These are phyloP conservation scores for Aphodius sticticus DNA, from an alignment of 2,888 invertebrate species.

Conservation along the genomic window DNA sequence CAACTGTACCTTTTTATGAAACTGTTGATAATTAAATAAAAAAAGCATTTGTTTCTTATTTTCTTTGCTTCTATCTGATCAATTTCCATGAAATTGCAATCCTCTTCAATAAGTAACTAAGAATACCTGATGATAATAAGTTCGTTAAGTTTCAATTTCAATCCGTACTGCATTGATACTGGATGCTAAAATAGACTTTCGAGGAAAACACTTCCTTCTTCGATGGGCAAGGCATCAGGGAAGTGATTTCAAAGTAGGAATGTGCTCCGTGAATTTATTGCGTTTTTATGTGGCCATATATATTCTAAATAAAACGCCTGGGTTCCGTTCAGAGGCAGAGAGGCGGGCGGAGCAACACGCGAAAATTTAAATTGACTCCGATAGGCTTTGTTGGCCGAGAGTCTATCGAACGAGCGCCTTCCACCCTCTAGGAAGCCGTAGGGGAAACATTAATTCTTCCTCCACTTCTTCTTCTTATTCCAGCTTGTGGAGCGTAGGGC, in stretches of 20 bases:
- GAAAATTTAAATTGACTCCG: slow-evolving; percentile 37
- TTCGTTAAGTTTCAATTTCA: too few relatives aligned
- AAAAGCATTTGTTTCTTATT: too few relatives aligned
- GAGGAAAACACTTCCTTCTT: slow-evolving; percentile 10
- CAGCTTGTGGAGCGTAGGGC: background rate
- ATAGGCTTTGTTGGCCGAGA: slow-evolving; percentile 5
- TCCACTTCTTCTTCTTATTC: background rate
- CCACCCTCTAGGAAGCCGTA: background rate
- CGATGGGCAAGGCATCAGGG: slow-evolving; percentile 21
- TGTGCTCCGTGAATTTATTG: slow-evolving; percentile 34
- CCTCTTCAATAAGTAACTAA: too few relatives aligned
- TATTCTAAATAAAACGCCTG: slow-evolving; percentile 35
- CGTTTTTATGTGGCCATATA: slow-evolving; percentile 36
- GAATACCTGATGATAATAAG: too few relatives aligned
- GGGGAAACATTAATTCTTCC: background rate
- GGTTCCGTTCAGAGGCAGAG: slow-evolving; percentile 4
- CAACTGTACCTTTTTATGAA: too few relatives aligned
- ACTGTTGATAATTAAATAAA: too few relatives aligned
- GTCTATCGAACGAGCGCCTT: slow-evolving; percentile 5
- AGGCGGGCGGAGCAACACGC: slow-evolving; percentile 12
- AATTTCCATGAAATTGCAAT: too few relatives aligned
- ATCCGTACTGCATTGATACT: too few relatives aligned
- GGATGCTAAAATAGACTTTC: too few relatives aligned
- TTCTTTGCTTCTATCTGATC: too few relatives aligned
- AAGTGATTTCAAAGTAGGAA: slow-evolving; percentile 35